Percentiles rank a stretch among this genome's conserved stretches.
Evolutionary conservation across 2,888 invertebrate genomes (phyloP).

Genomic region (Autographa pulchrina): DNA sequence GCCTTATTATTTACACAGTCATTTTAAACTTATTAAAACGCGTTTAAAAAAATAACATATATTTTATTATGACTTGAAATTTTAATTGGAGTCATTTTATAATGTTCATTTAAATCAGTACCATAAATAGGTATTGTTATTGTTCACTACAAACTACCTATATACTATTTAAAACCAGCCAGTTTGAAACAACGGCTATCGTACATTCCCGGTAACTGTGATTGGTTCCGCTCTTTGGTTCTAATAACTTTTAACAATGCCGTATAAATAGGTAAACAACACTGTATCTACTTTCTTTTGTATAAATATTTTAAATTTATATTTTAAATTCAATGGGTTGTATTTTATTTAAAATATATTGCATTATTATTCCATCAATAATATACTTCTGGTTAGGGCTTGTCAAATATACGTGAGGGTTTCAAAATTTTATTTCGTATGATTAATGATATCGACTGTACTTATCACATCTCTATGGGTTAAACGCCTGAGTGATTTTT

Average conservation of each 20-base stretch:
- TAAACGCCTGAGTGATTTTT: constrained; percentile 80
- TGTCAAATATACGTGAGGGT: constrained; percentile 61
- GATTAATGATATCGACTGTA: constrained; percentile 81
- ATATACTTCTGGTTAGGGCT: constrained; percentile 56
- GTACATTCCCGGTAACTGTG: constrained; percentile 16
- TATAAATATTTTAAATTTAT: constrained; percentile 16
- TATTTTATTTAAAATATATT: constrained; percentile 28
- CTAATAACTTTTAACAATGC: constrained; percentile 30
- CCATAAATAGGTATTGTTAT: not conserved
- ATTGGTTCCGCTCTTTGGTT: constrained; percentile 51
- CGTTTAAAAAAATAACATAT: too few relatives aligned
- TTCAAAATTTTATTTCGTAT: constrained; percentile 75
- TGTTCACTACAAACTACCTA: constrained; percentile 21
- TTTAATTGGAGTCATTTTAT: too few relatives aligned
- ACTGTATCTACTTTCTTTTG: constrained; percentile 1
- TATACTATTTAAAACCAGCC: constrained; percentile 12
- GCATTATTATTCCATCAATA: constrained; percentile 48
- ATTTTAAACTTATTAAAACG: too few relatives aligned
- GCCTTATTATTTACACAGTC: not conserved
- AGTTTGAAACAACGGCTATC: constrained; percentile 16
- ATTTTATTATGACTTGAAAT: too few relatives aligned
- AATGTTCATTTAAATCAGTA: too few relatives aligned
- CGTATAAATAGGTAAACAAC: constrained; percentile 11
- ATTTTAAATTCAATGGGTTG: constrained; percentile 25
- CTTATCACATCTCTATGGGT: constrained; percentile 63